phyloP scores from a whole-genome alignment of 2,888 invertebrate species.

The Drosophila nigricruria region DNA sequence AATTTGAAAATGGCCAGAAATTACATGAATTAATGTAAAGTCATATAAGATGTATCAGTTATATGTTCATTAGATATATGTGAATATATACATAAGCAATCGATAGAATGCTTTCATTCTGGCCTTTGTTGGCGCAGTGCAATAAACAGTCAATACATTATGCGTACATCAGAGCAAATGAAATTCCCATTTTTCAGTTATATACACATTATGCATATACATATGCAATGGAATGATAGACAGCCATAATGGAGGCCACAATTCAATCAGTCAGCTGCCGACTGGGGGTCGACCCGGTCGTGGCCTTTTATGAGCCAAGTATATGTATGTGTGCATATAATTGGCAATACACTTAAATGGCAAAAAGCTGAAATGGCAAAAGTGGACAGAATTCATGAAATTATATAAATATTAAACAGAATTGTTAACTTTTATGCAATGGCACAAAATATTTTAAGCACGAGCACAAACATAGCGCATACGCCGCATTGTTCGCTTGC shows the following conservation, averaged over 20 bases:
- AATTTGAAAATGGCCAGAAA: neutral
- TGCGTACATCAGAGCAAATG: neutral
- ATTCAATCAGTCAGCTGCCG: constrained; percentile 61
- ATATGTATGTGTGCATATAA: constrained; percentile 1
- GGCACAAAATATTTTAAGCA: constrained; percentile 37
- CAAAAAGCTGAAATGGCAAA: constrained; percentile 32
- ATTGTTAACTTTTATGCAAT: constrained; percentile 51
- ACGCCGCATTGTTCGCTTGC: constrained; percentile 46
- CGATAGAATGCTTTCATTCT: neutral
- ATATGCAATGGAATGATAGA: constrained; percentile 17
- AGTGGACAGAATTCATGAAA: constrained; percentile 51
- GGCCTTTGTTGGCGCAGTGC: neutral
- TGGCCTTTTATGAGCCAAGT: constrained; percentile 46
- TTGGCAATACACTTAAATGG: constrained; percentile 56
- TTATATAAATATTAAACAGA: constrained; percentile 61
- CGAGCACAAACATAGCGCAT: constrained; percentile 52
- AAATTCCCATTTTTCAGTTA: constrained; percentile 1
- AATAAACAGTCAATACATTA: neutral
- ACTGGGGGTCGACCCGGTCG: constrained; percentile 14
- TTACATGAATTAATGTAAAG: neutral
- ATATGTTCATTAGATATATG: no score
- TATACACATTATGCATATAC: neutral
- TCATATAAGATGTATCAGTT: neutral
- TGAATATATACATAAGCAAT: neutral
- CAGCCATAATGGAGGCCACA: constrained; percentile 41